Evolutionary conservation across 2,797 vertebrate genomes (phyloP).

Genomic region (Cuniculus paca): DNA sequence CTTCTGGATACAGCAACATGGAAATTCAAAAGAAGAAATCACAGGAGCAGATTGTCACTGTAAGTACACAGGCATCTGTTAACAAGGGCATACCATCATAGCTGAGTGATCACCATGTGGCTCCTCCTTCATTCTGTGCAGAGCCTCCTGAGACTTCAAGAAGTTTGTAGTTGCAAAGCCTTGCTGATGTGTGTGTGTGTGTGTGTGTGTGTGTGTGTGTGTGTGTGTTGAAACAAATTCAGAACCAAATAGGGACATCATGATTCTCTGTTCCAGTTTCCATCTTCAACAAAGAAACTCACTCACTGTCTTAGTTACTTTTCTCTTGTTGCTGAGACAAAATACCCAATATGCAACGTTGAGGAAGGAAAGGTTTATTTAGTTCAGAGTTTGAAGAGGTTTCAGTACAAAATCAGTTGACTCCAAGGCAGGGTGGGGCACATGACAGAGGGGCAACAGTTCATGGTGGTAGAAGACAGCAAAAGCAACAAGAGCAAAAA

Average conservation of each 20-base stretch:
- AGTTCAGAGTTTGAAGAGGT: too few species aligned
- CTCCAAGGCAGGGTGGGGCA: too few species aligned
- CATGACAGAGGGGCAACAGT: too few species aligned
- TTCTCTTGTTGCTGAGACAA: too few species aligned
- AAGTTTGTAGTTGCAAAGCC: conserved; percentile 72
- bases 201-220: not conserved
- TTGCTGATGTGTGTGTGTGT: not conserved
- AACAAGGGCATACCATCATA: not conserved
- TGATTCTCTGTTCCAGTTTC: not conserved
- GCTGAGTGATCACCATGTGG: not conserved
- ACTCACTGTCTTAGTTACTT: not conserved
- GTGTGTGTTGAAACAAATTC: not conserved
- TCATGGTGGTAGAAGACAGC: too few species aligned
- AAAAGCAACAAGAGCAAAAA: not conserved
- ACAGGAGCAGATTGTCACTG: conserved; percentile 60
- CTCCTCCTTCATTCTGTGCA: conserved; percentile 1
- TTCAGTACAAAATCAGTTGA: too few species aligned
- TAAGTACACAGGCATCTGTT: conserved; percentile 58
- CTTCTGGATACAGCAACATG: not conserved
- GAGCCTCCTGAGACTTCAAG: conserved; percentile 70
- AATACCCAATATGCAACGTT: too few species aligned
- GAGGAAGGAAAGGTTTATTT: too few species aligned
- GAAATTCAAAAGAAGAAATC: conserved; percentile 70
- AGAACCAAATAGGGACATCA: rapidly evolving
- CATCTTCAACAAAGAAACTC: not conserved